phyloP scores from a whole-genome alignment of 2,113 vertebrate species.

The Eudyptes chrysolophus region DNA sequence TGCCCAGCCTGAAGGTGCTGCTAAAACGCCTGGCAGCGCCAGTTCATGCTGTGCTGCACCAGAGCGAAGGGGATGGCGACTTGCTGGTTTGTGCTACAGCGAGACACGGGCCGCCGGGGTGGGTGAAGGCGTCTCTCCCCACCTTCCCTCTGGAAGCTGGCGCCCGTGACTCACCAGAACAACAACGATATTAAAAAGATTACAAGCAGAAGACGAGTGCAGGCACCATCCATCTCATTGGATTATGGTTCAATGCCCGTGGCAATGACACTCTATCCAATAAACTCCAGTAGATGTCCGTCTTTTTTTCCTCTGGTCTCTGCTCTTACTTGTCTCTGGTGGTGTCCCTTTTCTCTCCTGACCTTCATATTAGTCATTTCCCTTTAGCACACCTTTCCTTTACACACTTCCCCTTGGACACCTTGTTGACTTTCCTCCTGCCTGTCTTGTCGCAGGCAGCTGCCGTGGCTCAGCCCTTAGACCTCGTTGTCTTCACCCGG shows the following conservation, averaged over 20 bases:
- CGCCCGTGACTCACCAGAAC: neutral
- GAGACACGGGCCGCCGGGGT: rapidly evolving
- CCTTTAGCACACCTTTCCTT: neutral
- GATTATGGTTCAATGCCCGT: neutral
- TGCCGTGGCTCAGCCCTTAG: neutral
- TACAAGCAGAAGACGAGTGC: neutral
- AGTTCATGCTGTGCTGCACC: rapidly evolving
- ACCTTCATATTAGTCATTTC: neutral
- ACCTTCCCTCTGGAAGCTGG: neutral
- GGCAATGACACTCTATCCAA: neutral
- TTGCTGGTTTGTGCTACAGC: neutral
- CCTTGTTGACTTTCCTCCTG: neutral
- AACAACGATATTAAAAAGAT: neutral
- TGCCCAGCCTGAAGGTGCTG: rapidly evolving
- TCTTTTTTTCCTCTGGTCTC: neutral
- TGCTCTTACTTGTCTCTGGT: neutral
- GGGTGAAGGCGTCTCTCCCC: neutral
- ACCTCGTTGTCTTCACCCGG: rapidly evolving
- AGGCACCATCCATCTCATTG: neutral
- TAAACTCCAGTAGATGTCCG: neutral
- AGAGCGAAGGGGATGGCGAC: rapidly evolving
- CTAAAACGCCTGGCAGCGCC: rapidly evolving
- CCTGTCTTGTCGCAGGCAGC: neutral
- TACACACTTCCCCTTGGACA: neutral
- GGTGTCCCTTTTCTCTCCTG: neutral